Conservation (phyloP, 2,888 invertebrate species). For the Rhogogaster chlorosoma region DNA sequence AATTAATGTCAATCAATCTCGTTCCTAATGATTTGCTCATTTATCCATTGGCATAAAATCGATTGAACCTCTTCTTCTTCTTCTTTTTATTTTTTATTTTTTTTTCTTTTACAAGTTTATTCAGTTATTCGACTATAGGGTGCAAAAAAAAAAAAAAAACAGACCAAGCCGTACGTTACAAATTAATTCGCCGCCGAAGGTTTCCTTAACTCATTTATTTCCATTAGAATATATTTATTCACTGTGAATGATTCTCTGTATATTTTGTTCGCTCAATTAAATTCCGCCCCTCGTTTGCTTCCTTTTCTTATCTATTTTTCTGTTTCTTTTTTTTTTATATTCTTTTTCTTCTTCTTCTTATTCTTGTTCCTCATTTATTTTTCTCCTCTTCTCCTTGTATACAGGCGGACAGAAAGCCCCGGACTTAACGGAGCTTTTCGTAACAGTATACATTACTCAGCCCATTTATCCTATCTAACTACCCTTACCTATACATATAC, state of each 20-base stretch:
- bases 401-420: slow-evolving; percentile 3
- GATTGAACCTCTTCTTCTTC: not conserved
- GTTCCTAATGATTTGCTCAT: slow-evolving; percentile 25
- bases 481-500: not conserved
- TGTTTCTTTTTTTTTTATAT: not conserved
- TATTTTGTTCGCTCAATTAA: not conserved
- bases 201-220: not conserved
- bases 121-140: not conserved
- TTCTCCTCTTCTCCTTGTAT: not conserved
- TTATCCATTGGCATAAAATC: slow-evolving; percentile 8
- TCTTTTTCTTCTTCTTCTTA: not conserved
- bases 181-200: not conserved
- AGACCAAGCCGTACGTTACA: not conserved
- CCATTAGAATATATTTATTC: slow-evolving; percentile 24
- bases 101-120: not conserved
- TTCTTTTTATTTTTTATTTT: not conserved
- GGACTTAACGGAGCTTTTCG: slow-evolving; percentile 17
- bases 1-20: slow-evolving; percentile 42
- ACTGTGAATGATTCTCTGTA: not conserved
- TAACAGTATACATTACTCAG: slow-evolving; percentile 2
- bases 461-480: not conserved
- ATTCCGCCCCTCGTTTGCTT: not conserved
- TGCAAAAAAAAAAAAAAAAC: not conserved
- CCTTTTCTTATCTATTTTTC: not conserved
- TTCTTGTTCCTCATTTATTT: not conserved